Evolutionary conservation across 2,888 invertebrate genomes (phyloP), one percentile per base, ranked within the genome.

Genomic region (Syrphus vitripennis): DNA sequence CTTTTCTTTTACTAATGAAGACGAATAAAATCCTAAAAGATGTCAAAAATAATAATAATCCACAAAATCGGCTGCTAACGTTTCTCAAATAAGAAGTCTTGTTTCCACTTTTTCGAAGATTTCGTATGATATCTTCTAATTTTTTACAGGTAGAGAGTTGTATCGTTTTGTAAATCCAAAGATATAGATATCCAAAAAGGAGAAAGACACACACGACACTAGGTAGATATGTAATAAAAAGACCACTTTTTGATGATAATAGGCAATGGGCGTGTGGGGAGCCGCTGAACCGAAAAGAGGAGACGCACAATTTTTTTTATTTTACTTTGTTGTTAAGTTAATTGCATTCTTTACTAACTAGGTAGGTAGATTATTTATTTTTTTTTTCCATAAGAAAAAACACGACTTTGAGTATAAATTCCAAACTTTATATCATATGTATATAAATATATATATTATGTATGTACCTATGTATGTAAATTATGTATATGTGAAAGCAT

Each of bases 101-200:
- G 16, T 42, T 61, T 21, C 40, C 42, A 57, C 57, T 29, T 65
- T 45, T 65, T 2, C n/a, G 6, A 19, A 65, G 65, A 31, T 42
- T 42, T 63, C 45, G 4, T 31, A 19, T 65, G 29, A 1, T 45
- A 26, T 42, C 42, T 16, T 63, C 26, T 42, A 65, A 42, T 45
- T 48, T 55, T 50, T n/a, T 45, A 34, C 69, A 63, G 70, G 63
- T 76, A 65, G 42, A 42, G 21, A 40, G n/a, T 40, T 61, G 24
- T 57, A 65, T 50, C 71, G 71, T 76, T n/a, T 82, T 82, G 57
- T 48, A 76, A 77, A 77, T 71, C 34, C 71, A 40, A 82, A 70
- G 10, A 48, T n/a, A n/a, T n/a, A n/a, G 40, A 26, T 63, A 40
- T 63, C 61, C 63, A 67, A 74, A 76, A 57, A 48, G 29, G 63